These are phyloP conservation scores for Gila orcuttii DNA, from an alignment of 2,113 vertebrate genomes.

Conservation along the genomic window DNA sequence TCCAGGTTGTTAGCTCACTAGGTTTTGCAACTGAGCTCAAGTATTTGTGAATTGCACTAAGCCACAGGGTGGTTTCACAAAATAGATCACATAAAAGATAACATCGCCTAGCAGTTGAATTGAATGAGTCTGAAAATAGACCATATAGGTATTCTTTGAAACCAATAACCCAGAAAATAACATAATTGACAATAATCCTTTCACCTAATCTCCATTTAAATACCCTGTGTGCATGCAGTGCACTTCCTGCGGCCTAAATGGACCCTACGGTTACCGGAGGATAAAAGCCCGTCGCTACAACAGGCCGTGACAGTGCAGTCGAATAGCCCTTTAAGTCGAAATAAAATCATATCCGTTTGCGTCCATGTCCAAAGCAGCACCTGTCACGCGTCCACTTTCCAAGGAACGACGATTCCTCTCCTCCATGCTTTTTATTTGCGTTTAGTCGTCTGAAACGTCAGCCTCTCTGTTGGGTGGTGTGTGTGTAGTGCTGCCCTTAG, in stretches of 20 bases:
- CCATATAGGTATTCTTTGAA: conserved; percentile 17
- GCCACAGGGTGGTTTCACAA: not conserved
- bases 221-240: not conserved
- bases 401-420: not conserved
- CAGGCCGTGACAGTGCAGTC: not conserved
- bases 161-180: conserved; percentile 24
- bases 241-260: not conserved
- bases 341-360: not conserved
- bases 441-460: conserved; percentile 1
- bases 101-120: not conserved
- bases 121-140: conserved; percentile 1
- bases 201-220: not conserved
- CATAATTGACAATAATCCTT: not conserved
- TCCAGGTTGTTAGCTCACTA: not conserved
- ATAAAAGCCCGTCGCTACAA: not conserved
- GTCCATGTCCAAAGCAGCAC: not conserved
- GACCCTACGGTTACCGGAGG: not conserved
- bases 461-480: not conserved
- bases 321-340: not conserved
- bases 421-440: conserved; percentile 22
- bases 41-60: not conserved
- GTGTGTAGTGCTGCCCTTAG: not conserved
- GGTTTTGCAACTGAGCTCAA: not conserved
- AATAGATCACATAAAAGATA: not conserved
- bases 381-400: conserved; percentile 12